Evolutionary conservation across 2,797 vertebrate species (phyloP), one percentile per base, ranked within the genome.

Genomic region (Mallotus villosus): DNA sequence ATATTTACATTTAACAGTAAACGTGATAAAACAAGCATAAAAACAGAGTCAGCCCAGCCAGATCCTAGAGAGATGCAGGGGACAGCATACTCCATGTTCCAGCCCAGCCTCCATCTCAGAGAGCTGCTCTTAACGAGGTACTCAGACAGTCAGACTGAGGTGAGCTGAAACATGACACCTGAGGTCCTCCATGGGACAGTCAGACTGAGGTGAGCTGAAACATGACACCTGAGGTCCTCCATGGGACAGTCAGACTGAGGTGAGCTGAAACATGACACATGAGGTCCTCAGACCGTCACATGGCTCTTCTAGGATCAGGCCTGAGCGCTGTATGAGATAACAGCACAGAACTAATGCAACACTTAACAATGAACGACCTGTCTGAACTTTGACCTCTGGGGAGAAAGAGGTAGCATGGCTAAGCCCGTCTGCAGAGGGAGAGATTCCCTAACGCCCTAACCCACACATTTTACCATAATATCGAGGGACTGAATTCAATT

Each of bases 1-100:
- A 68, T 22, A 64, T 75, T 25, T 79, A 75, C 22, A 49, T 64
- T 25, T 8, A 57, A 64, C 19, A 24, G 64, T 70, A 51, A 63
- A 29, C 61, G 17, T 7, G 57, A 46, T 3, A 27, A 32, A 32
- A 53, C 22, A 53, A 49, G 25, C 58, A 72, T 19, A 66, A 51
- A 51, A 74, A 71, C 34, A 53, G 64, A 3, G 2, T 27, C 32
- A 65, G 71, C 4, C 57, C 53, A 74, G 21, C 37, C 74, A 72
- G 73, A 71, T 61, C 49, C 67, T 63, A 62, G 59, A 70, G 11
- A 62, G 63, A 60, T 57, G 19, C 21, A 37, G 65, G 68, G 63
- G 41, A 16, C 46, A 51, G 17, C 19, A 19, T 12, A 16, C 51
- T 53, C 16, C 4, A 22, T 60, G 22, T 60, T 60, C 9, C 21